These are phyloP conservation scores for Xylocopa sonorina DNA, from an alignment of 1,140 invertebrate genomes.

Conservation along the genomic window DNA sequence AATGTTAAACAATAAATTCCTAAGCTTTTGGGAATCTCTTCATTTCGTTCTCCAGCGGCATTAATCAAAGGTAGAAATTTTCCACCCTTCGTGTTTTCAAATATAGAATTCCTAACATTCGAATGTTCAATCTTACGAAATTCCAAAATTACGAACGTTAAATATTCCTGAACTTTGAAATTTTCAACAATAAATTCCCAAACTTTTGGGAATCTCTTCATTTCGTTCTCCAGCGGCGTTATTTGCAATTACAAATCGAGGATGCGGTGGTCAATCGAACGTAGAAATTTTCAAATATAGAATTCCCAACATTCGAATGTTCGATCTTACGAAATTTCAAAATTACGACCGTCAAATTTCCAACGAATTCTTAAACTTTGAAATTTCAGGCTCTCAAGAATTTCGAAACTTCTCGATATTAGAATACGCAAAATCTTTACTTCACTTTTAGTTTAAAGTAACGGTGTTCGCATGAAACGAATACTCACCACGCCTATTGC, in stretches of 20 bases:
- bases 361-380: background rate
- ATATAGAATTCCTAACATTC: background rate
- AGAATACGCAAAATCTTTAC: too few species aligned
- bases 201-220: constrained; percentile 87
- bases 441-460: too few species aligned
- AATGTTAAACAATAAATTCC: background rate
- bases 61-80: constrained; percentile 80
- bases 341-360: background rate
- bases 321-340: background rate
- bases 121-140: background rate
- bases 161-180: background rate
- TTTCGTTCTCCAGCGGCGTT: constrained; percentile 92
- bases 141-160: background rate
- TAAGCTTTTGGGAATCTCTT: constrained; percentile 84
- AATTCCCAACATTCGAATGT: background rate
- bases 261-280: too few species aligned
- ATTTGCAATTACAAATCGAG: constrained; percentile 82
- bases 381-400: background rate
- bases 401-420: background rate
- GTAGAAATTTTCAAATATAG: too few species aligned
- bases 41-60: constrained; percentile 94
- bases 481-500: constrained; percentile 84
- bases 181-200: background rate
- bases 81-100: too few species aligned
- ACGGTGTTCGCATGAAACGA: background rate